phyloP scores from a whole-genome alignment of 2,113 vertebrate species.

The Phaethornis superciliosus region DNA sequence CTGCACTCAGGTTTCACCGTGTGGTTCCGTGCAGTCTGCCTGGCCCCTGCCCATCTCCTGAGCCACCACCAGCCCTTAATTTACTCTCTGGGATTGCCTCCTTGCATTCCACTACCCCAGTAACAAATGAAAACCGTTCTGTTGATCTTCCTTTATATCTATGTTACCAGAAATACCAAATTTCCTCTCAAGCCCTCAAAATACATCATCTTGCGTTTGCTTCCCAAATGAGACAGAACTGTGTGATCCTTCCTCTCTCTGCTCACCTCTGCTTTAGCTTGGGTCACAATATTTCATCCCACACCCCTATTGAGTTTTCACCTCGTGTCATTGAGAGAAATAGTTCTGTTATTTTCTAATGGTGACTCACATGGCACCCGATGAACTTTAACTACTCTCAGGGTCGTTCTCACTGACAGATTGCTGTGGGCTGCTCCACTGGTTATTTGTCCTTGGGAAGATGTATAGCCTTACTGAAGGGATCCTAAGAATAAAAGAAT shows the following conservation, averaged over 20 bases:
- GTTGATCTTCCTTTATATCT: not conserved
- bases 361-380: not conserved
- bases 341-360: not conserved
- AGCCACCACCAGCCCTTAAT: constrained; percentile 33
- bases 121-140: not conserved
- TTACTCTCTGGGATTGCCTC: constrained; percentile 15
- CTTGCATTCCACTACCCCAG: constrained; percentile 17
- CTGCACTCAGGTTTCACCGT: not conserved
- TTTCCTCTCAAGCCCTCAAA: not conserved
- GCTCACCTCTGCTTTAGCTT: not conserved
- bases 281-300: not conserved
- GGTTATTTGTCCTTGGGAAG: constrained; percentile 40
- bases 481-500: constrained; percentile 1
- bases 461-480: not conserved
- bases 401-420: constrained; percentile 28
- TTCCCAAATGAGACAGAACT: not conserved
- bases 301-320: not conserved
- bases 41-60: not conserved
- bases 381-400: constrained; percentile 26
- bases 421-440: not conserved
- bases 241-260: constrained; percentile 10
- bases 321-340: constrained; percentile 1
- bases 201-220: not conserved
- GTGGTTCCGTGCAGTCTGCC: too few species aligned
- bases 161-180: not conserved